Percentiles rank a stretch among this genome's conserved stretches.
phyloP scores from a whole-genome alignment of 2,113 vertebrate species.

The Dasyprocta punctata region DNA sequence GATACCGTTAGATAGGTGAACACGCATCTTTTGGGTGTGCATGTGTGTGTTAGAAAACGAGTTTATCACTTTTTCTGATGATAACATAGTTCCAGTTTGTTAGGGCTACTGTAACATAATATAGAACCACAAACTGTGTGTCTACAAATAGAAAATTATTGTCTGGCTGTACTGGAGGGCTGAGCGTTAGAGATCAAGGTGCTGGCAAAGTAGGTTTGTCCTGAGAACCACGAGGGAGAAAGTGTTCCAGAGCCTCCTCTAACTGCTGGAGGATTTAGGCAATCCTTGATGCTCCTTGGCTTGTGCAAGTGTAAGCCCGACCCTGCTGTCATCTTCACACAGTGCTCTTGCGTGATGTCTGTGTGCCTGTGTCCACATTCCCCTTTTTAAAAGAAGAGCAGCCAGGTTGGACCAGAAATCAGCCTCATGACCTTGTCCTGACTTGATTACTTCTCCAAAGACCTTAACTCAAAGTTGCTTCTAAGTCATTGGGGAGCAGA shows the following conservation, averaged over 20 bases:
- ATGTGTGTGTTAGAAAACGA: no score
- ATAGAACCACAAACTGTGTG: no score
- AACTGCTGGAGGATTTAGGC: accelerated
- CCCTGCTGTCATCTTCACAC: background rate
- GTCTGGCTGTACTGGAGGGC: background rate
- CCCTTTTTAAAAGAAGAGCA: background rate
- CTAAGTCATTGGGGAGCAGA: background rate
- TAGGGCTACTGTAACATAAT: background rate
- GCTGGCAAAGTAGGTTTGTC: no score
- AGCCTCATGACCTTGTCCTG: background rate
- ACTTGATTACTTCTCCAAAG: background rate
- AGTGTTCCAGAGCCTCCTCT: background rate
- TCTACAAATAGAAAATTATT: background rate
- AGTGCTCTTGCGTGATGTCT: no score
- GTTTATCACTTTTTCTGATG: background rate
- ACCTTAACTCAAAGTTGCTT: background rate
- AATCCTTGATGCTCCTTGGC: background rate
- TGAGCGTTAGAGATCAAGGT: background rate
- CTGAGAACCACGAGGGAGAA: accelerated
- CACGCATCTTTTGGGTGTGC: no score
- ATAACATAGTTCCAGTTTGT: background rate
- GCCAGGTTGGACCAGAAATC: background rate
- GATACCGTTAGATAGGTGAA: no score
- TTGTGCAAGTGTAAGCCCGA: background rate
- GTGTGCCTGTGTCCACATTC: no score